Base-by-base conservation (phyloP, 2,113 vertebrate genomes). In the Chloropsis cyanopogon region DNA sequence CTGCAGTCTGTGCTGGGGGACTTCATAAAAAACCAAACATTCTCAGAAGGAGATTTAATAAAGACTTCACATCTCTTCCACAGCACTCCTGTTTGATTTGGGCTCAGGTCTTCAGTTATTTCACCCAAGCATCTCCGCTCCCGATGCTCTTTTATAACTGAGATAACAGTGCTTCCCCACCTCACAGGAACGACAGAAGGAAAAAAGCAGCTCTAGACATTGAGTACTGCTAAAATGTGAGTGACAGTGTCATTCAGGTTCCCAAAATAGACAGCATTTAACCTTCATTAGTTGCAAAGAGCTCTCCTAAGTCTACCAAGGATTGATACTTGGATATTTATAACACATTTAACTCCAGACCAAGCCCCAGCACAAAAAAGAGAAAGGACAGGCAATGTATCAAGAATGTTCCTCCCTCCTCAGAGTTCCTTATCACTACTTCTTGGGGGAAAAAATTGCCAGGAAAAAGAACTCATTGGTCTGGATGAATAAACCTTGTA, bases 181-280 rank as follows among this genome's bases (percentile, higher is more conserved):
- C 54, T 54, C 42, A 31, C 19, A 68, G 50, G 10, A 66, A 37
- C 2, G 26, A 52, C 21, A 82, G 83, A 52, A 68, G 56, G 76
- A 44, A 83, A 90, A 90, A 85, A 18, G 4, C 68, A 86, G 53
- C 88, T 81, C 64, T 22, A 81, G 89, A 80, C 54, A 72, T 1
- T 0, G 7, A 90, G 75, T 28, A 61, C 63, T 82, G 56, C 64
- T 88, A 77, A 92, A 85, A 90, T 56, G 52, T 44, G 68, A 95
- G 71, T 44, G 76, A 63, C 79, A 31, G 44, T 41, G 64, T 63
- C 94, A 85, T 86, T 77, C 44, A 61, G 60, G 41, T 57, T 94
- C 94, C 82, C 60, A 86, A 94, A 96, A 96, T 75, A 96, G 90
- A 88, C 20, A 68, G 68, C 29, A 64, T 94, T 94, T 95, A 97